Conservation (phyloP, 2,797 vertebrate genomes). For the Characodon lateralis region DNA sequence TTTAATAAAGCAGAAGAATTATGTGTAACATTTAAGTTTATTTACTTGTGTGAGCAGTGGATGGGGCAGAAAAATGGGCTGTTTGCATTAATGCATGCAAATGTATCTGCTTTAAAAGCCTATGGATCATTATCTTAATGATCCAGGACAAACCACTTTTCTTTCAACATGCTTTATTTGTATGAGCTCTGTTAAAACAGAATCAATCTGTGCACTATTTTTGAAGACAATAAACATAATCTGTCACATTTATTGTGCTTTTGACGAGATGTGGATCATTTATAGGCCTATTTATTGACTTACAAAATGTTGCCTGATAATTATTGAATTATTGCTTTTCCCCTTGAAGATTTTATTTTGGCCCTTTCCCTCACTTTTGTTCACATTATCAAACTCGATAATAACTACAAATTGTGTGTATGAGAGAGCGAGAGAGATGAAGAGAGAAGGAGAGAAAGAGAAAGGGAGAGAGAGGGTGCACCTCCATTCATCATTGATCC, state of each 20-base stretch:
- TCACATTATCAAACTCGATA: slow-evolving; percentile 16
- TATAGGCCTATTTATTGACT: not conserved
- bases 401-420: slow-evolving; percentile 14
- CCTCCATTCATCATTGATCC: slow-evolving; percentile 78
- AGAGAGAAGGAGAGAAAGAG: slow-evolving; percentile 46
- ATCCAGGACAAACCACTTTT: not conserved
- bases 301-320: not conserved
- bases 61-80: not conserved
- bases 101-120: not conserved
- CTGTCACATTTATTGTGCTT: not conserved
- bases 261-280: not conserved
- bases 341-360: slow-evolving; percentile 1
- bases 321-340: not conserved
- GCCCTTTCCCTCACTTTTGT: not conserved
- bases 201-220: not conserved
- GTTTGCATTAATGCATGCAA: not conserved
- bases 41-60: not conserved
- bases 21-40: not conserved
- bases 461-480: slow-evolving; percentile 47
- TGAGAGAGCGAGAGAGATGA: slow-evolving; percentile 14
- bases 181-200: not conserved
- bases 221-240: not conserved
- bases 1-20: no score
- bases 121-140: not conserved
- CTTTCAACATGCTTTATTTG: not conserved